These are phyloP conservation scores for Thryonomys swinderianus DNA, from an alignment of 2,113 vertebrate species.

Conservation along the genomic window DNA sequence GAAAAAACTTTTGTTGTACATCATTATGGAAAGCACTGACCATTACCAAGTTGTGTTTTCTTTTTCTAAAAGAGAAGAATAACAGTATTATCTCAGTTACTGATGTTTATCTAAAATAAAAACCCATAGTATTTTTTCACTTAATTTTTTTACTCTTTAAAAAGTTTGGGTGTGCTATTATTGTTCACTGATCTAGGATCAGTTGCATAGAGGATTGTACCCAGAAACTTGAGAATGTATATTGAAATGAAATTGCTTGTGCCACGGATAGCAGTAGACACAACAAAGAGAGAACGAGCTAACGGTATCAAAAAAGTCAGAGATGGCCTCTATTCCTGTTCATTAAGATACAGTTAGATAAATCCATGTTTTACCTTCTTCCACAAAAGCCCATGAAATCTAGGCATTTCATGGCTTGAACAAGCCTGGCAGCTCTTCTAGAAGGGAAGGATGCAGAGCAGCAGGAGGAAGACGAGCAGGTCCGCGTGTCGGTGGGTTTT, in stretches of 20 bases:
- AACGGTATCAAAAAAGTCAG: not conserved
- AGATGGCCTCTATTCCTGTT: too few relatives aligned
- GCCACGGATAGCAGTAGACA: not conserved
- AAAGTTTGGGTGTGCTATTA: not conserved
- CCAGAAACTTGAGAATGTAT: not conserved
- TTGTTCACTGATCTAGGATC: not conserved
- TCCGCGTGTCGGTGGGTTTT: accelerated
- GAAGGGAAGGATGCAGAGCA: not conserved
- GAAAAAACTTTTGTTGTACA: not conserved
- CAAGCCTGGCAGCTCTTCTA: not conserved
- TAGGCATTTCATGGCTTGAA: too few relatives aligned
- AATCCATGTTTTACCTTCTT: too few relatives aligned
- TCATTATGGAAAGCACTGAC: not conserved
- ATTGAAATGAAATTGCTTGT: not conserved
- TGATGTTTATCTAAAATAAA: not conserved
- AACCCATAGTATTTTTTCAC: not conserved
- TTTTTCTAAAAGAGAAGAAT: not conserved
- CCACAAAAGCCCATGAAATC: too few relatives aligned
- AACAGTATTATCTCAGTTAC: not conserved
- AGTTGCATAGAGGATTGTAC: not conserved
- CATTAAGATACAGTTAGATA: too few relatives aligned
- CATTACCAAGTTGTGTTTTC: not conserved
- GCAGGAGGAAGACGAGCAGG: not conserved
- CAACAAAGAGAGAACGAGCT: not conserved
- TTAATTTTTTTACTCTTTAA: not conserved